phyloP scores from a whole-genome alignment of 2,113 vertebrate genomes.

The Otus sunia region DNA sequence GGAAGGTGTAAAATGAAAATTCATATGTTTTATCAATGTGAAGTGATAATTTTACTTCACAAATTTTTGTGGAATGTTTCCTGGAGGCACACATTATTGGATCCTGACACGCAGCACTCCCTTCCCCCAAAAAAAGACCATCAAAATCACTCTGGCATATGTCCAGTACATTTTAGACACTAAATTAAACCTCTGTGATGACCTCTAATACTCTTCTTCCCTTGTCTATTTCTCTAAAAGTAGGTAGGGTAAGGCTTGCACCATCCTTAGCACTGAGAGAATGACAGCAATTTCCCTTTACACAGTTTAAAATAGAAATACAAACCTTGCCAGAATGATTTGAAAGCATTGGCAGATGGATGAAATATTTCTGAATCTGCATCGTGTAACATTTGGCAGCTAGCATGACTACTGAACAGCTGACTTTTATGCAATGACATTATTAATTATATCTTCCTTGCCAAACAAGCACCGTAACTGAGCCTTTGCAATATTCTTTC shows the following conservation, averaged over 20 bases:
- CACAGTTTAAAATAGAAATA: slow-evolving; percentile 65
- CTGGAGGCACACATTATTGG: not conserved
- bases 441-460: slow-evolving; percentile 55
- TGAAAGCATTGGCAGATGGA: slow-evolving; percentile 68
- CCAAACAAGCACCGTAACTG: slow-evolving; percentile 35
- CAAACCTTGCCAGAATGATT: slow-evolving; percentile 54
- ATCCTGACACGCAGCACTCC: not conserved
- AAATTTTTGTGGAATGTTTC: not conserved
- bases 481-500: slow-evolving; percentile 48
- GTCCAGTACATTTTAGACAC: not conserved
- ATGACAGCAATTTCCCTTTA: slow-evolving; percentile 51
- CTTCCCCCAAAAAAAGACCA: not conserved
- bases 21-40: not conserved
- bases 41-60: not conserved
- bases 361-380: slow-evolving; percentile 70
- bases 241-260: slow-evolving; percentile 13
- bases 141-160: not conserved
- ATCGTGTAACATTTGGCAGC: slow-evolving; percentile 62
- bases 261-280: slow-evolving; percentile 15
- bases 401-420: slow-evolving; percentile 71
- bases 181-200: not conserved
- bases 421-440: slow-evolving; percentile 74
- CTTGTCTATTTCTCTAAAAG: not conserved
- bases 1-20: not conserved
- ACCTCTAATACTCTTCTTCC: not conserved